These are phyloP conservation scores for Brachionichthys hirsutus DNA, from an alignment of 2,113 vertebrate genomes.

Conservation along the genomic window DNA sequence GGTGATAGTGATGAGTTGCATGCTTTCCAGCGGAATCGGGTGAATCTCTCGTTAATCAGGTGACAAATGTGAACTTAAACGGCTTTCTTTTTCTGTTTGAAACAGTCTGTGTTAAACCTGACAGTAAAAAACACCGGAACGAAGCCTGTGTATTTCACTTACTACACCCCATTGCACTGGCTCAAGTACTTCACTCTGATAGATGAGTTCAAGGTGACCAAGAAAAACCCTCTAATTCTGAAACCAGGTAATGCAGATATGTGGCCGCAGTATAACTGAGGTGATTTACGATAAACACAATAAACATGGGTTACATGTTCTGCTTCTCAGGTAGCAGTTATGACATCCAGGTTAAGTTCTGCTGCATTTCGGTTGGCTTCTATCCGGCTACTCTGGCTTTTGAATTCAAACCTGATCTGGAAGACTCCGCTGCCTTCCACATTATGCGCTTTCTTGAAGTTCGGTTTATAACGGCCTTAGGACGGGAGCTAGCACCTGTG, in stretches of 20 bases:
- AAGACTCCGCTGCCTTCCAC: slow-evolving; percentile 70
- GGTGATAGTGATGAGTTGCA: slow-evolving; percentile 34
- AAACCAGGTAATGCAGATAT: slow-evolving; percentile 75
- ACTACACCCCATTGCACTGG: slow-evolving; percentile 61
- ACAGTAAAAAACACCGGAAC: slow-evolving; percentile 77
- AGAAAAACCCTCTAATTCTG: slow-evolving; percentile 63
- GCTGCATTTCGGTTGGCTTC: slow-evolving; percentile 72
- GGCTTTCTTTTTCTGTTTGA: background rate
- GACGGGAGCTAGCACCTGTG: slow-evolving; percentile 76
- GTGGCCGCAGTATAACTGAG: background rate
- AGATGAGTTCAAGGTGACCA: slow-evolving; percentile 62
- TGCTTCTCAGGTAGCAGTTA: slow-evolving; percentile 73
- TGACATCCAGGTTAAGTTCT: slow-evolving; percentile 75
- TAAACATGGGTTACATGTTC: background rate
- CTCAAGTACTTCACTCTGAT: slow-evolving; percentile 59
- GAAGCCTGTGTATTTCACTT: slow-evolving; percentile 71
- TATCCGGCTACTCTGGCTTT: slow-evolving; percentile 77
- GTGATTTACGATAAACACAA: too few relatives aligned
- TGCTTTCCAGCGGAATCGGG: background rate
- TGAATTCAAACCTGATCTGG: slow-evolving; percentile 75
- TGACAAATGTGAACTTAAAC: background rate
- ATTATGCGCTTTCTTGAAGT: slow-evolving; percentile 83
- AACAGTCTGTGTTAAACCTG: slow-evolving; percentile 58
- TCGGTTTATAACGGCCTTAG: slow-evolving; percentile 69
- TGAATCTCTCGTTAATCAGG: background rate